A percentile compares a stretch with the other conserved stretches of the same genome.
phyloP scores from a whole-genome alignment of 37 sponge, comb jelly and placozoan genomes.

The Crambe crambe region DNA sequence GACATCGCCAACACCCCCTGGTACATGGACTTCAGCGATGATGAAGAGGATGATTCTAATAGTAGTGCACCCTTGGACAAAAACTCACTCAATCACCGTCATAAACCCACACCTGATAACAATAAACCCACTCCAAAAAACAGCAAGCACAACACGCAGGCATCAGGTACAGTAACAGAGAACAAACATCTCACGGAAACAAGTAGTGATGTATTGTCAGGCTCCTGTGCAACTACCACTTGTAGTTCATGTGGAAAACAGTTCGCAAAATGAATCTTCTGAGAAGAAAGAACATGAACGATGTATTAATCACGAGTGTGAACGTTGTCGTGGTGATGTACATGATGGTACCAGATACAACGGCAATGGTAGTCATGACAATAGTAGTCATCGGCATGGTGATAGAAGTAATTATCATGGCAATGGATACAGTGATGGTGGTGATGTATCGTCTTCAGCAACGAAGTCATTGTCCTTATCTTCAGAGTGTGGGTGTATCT shows the following conservation, averaged over 20 bases:
- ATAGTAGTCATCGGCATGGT: not conserved
- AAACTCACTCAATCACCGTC: too few species aligned
- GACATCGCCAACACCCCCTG: constrained; percentile 7
- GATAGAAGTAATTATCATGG: not conserved
- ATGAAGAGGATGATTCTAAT: constrained; percentile 37
- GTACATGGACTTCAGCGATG: constrained; percentile 51
- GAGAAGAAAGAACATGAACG: too few species aligned
- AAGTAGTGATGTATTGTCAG: not conserved
- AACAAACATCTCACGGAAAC: not conserved
- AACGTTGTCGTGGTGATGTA: not conserved
- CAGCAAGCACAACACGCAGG: too few species aligned
- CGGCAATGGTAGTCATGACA: not conserved
- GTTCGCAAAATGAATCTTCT: not conserved
- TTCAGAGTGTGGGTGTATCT: constrained; percentile 2
- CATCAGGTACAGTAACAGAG: too few species aligned
- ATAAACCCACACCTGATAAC: too few species aligned
- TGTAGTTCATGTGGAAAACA: not conserved
- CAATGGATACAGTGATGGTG: not conserved
- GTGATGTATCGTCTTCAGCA: not conserved
- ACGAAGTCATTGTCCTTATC: not conserved
- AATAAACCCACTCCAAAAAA: too few species aligned
- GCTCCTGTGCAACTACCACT: not conserved
- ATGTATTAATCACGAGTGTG: not conserved
- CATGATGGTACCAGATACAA: not conserved
- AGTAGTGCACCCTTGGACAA: not conserved